These are phyloP conservation scores for Tapera naevia DNA, from an alignment of 2,797 vertebrate species.

Conservation along the genomic window DNA sequence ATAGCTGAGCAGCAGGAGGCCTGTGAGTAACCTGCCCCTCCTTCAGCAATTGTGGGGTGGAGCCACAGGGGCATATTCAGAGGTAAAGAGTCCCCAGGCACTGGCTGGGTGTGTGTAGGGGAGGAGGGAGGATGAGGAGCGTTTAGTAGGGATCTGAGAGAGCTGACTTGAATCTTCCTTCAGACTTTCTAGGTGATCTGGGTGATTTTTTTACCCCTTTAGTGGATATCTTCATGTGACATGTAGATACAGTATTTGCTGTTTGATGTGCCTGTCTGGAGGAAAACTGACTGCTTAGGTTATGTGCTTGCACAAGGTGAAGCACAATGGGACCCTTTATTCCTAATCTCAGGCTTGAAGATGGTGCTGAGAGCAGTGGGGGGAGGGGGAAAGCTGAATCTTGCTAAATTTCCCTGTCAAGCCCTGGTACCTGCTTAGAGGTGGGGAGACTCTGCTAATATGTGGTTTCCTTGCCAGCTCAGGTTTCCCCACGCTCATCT, in stretches of 20 bases:
- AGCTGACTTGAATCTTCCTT: not conserved
- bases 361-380: no score
- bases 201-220: not conserved
- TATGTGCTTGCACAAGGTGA: not conserved
- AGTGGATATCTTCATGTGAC: not conserved
- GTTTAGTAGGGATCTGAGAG: not conserved
- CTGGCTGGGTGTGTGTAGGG: no score
- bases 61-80: fast-evolving
- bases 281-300: not conserved
- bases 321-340: not conserved
- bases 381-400: not conserved
- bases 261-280: not conserved
- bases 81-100: not conserved
- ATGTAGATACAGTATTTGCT: not conserved
- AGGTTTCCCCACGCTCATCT: not conserved
- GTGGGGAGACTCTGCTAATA: not conserved
- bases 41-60: not conserved
- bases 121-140: not conserved
- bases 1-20: not conserved
- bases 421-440: not conserved
- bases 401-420: not conserved
- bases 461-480: not conserved
- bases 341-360: not conserved
- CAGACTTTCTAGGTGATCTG: not conserved
- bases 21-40: fast-evolving